Evolutionary conservation across 2,113 vertebrate species (phyloP), one percentile per base, ranked within the genome.

Genomic region (Corydoras maculifer): DNA sequence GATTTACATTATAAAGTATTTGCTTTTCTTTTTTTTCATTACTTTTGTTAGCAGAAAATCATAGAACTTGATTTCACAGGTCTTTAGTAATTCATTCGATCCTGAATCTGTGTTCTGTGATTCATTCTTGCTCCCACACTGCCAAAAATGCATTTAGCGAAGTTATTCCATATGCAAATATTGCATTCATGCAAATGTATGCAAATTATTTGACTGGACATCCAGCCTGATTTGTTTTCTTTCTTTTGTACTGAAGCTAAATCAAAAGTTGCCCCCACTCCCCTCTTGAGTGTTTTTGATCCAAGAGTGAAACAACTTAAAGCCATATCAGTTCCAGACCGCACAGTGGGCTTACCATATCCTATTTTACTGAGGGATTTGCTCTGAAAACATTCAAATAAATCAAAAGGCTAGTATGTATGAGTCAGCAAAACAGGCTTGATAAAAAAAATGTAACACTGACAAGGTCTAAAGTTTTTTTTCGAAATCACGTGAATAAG

Each of bases 111-210:
- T 66, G 15, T 14, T 67, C 10, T n/a, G 11, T 49, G 30, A 63
- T 25, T 72, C 15, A 49, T 13, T 59, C 54, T 9, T 59, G 8
- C 8, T 11, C 63, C 61, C 43, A 31, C 18, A 9, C 49, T 50
- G 57, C 4, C 4, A 68, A 51, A 50, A 62, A 10, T 43, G 48
- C 14, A 55, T 51, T 43, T 43, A 60, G n/a, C 7, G 29, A 53
- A 43, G 53, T 62, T 62, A 15, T 32, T 25, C 60, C 55, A 50
- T 32, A 74, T 55, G 25, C 30, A 73, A 73, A 77, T 77, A 62
- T 62, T 51, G 62, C 51, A 51, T 49, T 35, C 4, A 62, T 25
- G 31, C 70, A 72, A 68, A 72, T 61, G 58, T 29, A 35, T n/a
- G 67, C 30, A 74, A 70, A 62, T 51, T 12, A 73, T 30, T 3